Conservation (phyloP, 1,140 invertebrate species). For the Matsumurasca onukii region DNA sequence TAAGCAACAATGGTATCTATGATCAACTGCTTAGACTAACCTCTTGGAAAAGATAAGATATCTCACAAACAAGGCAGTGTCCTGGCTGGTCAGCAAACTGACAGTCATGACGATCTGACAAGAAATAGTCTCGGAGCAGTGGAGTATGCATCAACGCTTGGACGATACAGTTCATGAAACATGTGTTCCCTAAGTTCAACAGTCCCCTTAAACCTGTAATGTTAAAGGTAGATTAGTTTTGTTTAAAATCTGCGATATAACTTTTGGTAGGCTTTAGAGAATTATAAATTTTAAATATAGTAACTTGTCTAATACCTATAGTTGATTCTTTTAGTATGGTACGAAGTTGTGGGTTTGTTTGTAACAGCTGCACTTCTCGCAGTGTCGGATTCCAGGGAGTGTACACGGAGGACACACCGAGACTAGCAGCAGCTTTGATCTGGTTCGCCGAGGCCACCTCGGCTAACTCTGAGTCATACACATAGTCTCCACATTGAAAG, state of each 20-base stretch:
- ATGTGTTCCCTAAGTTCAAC: slow-evolving; percentile 97
- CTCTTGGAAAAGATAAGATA: slow-evolving; percentile 76
- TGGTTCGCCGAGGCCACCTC: slow-evolving; percentile 50
- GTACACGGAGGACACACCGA: slow-evolving; percentile 52
- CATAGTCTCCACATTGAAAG: slow-evolving; percentile 87
- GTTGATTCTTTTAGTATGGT: slow-evolving; percentile 79
- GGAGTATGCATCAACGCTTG: slow-evolving; percentile 96
- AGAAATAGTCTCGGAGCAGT: slow-evolving; percentile 91
- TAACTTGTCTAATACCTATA: too few species aligned
- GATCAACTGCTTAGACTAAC: too few species aligned
- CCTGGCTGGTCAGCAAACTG: slow-evolving; percentile 57
- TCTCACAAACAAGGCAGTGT: slow-evolving; percentile 91
- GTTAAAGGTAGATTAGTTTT: too few species aligned
- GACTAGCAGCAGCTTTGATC: slow-evolving; percentile 55
- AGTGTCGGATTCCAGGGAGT: slow-evolving; percentile 75
- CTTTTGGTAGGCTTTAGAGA: too few species aligned
- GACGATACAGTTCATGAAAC: slow-evolving; percentile 98
- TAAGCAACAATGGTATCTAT: too few species aligned
- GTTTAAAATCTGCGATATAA: too few species aligned
- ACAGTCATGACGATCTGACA: slow-evolving; percentile 89
- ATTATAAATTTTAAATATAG: too few species aligned
- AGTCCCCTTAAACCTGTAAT: slow-evolving; percentile 77
- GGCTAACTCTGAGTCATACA: slow-evolving; percentile 70
- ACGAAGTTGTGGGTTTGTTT: slow-evolving; percentile 72
- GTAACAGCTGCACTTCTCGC: slow-evolving; percentile 67